Base-by-base conservation (phyloP, 2,888 invertebrate genomes). In the Oligia strigilis region DNA sequence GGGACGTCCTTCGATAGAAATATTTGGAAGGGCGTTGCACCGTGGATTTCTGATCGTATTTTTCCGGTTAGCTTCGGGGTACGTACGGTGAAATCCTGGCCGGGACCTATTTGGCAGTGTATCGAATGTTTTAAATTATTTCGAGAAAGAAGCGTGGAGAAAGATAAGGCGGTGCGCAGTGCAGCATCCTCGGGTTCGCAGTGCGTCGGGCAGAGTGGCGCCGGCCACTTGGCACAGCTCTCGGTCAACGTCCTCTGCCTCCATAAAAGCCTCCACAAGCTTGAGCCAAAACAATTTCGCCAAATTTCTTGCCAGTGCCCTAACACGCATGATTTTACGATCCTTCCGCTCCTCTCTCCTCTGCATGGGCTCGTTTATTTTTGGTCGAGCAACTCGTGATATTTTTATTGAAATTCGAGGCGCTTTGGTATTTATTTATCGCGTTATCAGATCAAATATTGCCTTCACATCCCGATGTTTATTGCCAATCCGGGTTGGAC, bases 261-360 rank as follows among this genome's bases (percentile, higher is more conserved):
- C 94, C 93, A 96, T 96, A 96, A 97, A 96, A 96, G 96, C 96
- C 96, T 96, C 92, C 92, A 91, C 93, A 94, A 92, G 92, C 90
- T 90, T 91, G 92, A 94, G 94, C 97, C 97, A 97, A 97, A 96
- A 96, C 96, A 96, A 97, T 97, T 97, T 95, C 93, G 93, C 95
- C 95, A 95, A 96, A 96, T 95, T 95, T 95, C 96, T 95, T 95
- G 95, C 95, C 94, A 95, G 93, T 91, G 92, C 94, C 95, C 93
- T 93, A 94, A 94, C 95, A 96, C 95, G 95, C 96, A 95, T 95
- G 94, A 94, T 93, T 96, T 96, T 96, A 96, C 94, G 95, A 95
- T 92, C 95, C 91, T 93, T 92, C 91, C 92, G 92, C 88, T 93
- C 89, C 92, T 91, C 88, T 91, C 88, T 91, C 90, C 86, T 86